A percentile compares a stretch with the other conserved stretches of the same genome.
These are phyloP conservation scores for Cromileptes altivelis DNA, from an alignment of 2,113 vertebrate genomes.

Conservation along the genomic window DNA sequence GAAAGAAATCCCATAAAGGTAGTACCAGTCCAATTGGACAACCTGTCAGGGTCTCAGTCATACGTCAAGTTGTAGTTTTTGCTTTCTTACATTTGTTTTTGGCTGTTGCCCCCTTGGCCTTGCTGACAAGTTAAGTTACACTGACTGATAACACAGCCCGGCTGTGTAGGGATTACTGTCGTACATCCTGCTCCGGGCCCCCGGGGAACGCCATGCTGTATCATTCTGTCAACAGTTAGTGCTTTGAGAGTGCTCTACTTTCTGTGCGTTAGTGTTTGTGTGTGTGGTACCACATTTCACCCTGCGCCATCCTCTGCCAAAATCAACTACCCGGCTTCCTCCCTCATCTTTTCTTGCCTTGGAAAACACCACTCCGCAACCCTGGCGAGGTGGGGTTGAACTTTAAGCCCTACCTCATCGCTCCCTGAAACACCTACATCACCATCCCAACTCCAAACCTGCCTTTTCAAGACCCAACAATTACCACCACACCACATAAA, in stretches of 20 bases:
- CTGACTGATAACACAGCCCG: slow-evolving; percentile 77
- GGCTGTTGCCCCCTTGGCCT: slow-evolving; percentile 55
- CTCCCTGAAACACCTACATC: slow-evolving; percentile 61
- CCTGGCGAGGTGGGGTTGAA: slow-evolving; percentile 57
- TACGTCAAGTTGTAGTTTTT: slow-evolving; percentile 56
- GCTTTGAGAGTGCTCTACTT: slow-evolving; percentile 62
- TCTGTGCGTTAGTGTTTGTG: slow-evolving; percentile 62
- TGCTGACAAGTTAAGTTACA: slow-evolving; percentile 72
- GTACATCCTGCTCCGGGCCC: slow-evolving; percentile 71
- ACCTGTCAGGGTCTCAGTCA: slow-evolving; percentile 49
- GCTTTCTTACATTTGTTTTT: slow-evolving; percentile 54
- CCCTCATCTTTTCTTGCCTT: slow-evolving; percentile 55
- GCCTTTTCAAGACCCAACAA: slow-evolving; percentile 47
- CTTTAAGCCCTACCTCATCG: slow-evolving; percentile 53
- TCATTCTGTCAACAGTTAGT: slow-evolving; percentile 82
- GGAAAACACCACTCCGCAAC: slow-evolving; percentile 33
- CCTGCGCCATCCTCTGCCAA: slow-evolving; percentile 72
- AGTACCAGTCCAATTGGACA: neutral
- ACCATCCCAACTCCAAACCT: slow-evolving; percentile 50
- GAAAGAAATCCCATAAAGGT: neutral
- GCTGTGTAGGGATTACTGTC: slow-evolving; percentile 74
- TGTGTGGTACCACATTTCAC: slow-evolving; percentile 71
- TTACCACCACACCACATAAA: slow-evolving; percentile 68
- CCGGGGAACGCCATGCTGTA: slow-evolving; percentile 78
- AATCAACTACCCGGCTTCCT: slow-evolving; percentile 77